Evolutionary conservation across 2,888 invertebrate species (phyloP).

Genomic region (Dryomyza anilis): DNA sequence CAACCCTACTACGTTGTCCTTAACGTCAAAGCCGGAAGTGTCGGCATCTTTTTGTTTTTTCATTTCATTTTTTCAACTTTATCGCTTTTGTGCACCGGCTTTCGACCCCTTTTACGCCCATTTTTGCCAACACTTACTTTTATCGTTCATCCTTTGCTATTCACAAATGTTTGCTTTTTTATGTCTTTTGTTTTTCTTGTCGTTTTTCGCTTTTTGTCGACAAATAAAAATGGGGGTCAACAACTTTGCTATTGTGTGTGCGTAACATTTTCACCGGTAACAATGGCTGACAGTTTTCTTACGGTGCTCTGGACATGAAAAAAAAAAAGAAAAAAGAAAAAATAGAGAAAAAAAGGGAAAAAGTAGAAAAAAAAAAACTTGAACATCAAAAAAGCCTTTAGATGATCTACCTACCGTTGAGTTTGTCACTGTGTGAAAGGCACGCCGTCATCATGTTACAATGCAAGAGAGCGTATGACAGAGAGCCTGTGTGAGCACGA

Average conservation of each 20-base stretch:
- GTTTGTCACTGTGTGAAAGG: too few species aligned
- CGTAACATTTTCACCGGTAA: constrained; percentile 8
- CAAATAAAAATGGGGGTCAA: constrained; percentile 21
- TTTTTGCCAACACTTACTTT: not conserved
- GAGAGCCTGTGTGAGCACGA: too few species aligned
- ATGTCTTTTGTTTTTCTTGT: not conserved
- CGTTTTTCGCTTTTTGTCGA: not conserved
- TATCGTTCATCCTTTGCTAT: not conserved
- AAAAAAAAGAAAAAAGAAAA: not conserved
- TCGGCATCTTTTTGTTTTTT: constrained; percentile 1
- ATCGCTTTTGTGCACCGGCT: not conserved
- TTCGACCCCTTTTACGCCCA: not conserved
- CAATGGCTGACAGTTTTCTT: not conserved
- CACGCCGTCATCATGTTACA: too few species aligned
- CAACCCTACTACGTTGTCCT: too few species aligned
- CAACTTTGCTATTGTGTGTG: constrained; percentile 27
- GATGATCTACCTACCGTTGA: too few species aligned
- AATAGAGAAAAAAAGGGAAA: not conserved
- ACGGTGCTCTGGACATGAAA: not conserved
- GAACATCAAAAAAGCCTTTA: too few species aligned
- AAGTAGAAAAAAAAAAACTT: not conserved
- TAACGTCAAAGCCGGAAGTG: constrained; percentile 18
- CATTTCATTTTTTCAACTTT: not conserved
- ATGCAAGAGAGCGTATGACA: too few species aligned
- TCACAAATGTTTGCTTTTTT: not conserved